These are phyloP conservation scores for Phalanger gymnotis DNA, from an alignment of 2,797 vertebrate species.

Conservation along the genomic window DNA sequence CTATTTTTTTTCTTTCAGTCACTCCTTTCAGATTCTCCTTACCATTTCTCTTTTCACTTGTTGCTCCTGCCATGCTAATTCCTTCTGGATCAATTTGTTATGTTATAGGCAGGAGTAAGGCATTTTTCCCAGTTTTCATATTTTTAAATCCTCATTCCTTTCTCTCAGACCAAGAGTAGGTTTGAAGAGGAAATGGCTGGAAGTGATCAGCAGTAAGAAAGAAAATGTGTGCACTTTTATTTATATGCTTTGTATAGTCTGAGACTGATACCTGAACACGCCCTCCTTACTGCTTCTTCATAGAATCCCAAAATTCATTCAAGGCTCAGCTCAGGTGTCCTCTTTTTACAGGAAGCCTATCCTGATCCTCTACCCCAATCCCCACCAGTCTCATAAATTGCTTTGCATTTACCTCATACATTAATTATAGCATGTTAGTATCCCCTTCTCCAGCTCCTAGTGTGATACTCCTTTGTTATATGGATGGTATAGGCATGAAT, in stretches of 20 bases:
- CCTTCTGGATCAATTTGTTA: neutral
- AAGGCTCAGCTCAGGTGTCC: neutral
- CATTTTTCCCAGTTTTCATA: neutral
- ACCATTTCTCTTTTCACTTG: neutral
- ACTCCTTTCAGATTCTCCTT: neutral
- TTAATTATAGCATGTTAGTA: neutral
- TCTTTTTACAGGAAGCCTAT: neutral
- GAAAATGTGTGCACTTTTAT: neutral
- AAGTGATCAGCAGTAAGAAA: neutral
- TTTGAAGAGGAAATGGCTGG: neutral
- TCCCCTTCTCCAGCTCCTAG: neutral
- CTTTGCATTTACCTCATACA: neutral
- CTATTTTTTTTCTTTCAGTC: neutral
- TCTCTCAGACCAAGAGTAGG: neutral
- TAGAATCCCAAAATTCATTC: neutral
- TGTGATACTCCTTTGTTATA: neutral
- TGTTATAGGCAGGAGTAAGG: neutral
- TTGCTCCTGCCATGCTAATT: neutral
- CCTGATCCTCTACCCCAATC: neutral
- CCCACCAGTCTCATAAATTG: neutral
- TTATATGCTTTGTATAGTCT: neutral
- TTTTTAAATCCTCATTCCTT: neutral
- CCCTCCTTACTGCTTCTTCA: neutral
- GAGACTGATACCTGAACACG: neutral
- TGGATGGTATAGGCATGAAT: neutral